These are phyloP conservation scores for Microcebus ravelobensis DNA, from an alignment of 2,113 vertebrate species.

Conservation along the genomic window DNA sequence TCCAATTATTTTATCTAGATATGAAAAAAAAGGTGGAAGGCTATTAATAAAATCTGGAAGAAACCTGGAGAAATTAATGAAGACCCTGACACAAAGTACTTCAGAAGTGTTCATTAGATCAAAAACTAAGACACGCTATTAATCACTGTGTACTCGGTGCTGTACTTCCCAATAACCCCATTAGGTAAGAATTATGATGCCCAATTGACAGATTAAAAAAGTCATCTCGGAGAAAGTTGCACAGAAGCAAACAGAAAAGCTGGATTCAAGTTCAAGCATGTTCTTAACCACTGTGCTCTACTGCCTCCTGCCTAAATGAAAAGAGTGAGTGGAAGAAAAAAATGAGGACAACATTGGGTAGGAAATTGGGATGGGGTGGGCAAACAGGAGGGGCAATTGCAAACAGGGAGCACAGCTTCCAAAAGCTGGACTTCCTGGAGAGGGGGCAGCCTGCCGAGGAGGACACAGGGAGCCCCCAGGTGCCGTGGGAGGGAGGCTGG, in stretches of 20 bases:
- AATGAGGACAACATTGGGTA: background rate
- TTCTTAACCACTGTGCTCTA: background rate
- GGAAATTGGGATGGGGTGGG: background rate
- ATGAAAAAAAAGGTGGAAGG: background rate
- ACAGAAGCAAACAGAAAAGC: background rate
- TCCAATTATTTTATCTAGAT: background rate
- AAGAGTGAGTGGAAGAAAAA: background rate
- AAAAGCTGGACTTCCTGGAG: background rate
- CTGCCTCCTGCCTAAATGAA: background rate
- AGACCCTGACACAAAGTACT: background rate
- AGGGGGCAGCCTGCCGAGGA: background rate
- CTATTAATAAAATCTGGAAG: background rate
- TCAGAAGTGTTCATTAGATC: background rate
- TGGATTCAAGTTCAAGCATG: background rate
- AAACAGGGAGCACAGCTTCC: background rate
- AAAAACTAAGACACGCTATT: background rate
- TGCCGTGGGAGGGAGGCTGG: background rate
- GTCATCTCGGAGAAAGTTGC: background rate
- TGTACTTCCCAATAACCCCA: background rate
- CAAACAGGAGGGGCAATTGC: background rate
- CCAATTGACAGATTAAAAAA: background rate
- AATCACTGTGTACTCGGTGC: fast-evolving
- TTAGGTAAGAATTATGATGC: background rate
- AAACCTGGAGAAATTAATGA: background rate
- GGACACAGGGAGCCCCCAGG: background rate